Base-by-base conservation (phyloP, 2,888 invertebrate species). In the Luperina testacea region DNA sequence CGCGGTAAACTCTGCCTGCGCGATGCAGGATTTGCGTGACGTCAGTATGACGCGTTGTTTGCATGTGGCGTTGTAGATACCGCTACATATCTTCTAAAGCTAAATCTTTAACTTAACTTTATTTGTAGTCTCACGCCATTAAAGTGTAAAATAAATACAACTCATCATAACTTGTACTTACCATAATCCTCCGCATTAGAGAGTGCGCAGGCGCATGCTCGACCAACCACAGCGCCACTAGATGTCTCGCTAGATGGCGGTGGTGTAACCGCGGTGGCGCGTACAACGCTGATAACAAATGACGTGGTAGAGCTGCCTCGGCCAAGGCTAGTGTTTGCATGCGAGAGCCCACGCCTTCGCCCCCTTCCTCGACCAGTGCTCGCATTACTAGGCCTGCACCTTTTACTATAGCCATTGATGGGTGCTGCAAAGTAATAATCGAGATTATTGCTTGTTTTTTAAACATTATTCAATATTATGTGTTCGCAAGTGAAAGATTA, bases 351-450 rank as follows among this genome's bases (percentile, higher is more conserved):
- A 99, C 98, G 90, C 98, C 98, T n/a, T 98, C 97, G 88, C 98
- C 98, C 4, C 99, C 99, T 95, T 99, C 99, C 96, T 99, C 99
- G 76, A 99, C 99, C 51, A 99, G 97, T 38, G 99, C 99, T 84
- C 99, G 98, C 98, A 99, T 98, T 71, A 99, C 99, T 75, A 99
- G 97, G 0, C 99, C 99, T 0, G 99, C 99, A 63, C 99, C 99
- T 96, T 99, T 99, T 2, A 99, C 99, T 84, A 99, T 99, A 1
- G 99, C 99, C 97, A 99, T 97, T 7, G 99, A 99, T 2, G 99
- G 99, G 97, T 99, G 99, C 98, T 99, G 97, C 0, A 67, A 71
- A 32, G 17, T 38, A 6, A 27, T 24, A 27, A 0, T 11, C 3
- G n/a, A 64, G 0, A 17, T 65, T 75, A 38, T 61, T 8, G 45